These are phyloP conservation scores for Speoplatyrhinus poulsoni DNA, from an alignment of 2,113 vertebrate species.

Conservation along the genomic window DNA sequence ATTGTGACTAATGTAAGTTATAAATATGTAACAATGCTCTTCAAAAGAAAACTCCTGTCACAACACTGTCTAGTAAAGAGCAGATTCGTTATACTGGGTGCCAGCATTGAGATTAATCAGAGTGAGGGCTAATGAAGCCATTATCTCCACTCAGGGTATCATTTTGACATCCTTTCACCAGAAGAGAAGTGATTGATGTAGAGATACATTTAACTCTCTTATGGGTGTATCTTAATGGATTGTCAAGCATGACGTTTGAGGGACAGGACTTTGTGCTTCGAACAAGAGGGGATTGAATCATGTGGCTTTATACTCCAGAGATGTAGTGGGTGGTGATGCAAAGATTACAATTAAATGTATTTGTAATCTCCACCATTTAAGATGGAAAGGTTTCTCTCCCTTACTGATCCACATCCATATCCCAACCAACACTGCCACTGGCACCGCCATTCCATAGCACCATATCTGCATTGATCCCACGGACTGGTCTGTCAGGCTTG, in stretches of 20 bases:
- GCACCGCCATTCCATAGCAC: no score
- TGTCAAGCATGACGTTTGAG: constrained; percentile 28
- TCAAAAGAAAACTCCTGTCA: constrained; percentile 51
- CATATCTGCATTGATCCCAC: background rate
- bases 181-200: constrained; percentile 37
- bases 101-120: constrained; percentile 56
- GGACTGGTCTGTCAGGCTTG: background rate
- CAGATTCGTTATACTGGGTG: constrained; percentile 57
- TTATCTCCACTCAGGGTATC: constrained; percentile 58
- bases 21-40: constrained; percentile 43
- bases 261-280: constrained; percentile 15
- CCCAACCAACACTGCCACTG: no score
- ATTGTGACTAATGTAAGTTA: constrained; percentile 9
- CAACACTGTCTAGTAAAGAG: constrained; percentile 50
- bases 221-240: constrained; percentile 31
- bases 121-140: constrained; percentile 60
- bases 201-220: constrained; percentile 36
- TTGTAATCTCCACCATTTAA: no score
- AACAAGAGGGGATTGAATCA: background rate
- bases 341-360: background rate
- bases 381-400: no score
- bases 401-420: no score
- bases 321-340: background rate
- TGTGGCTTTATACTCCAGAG: background rate
- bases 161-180: constrained; percentile 43